A percentile compares a stretch with the other conserved stretches of the same genome.
Conservation (phyloP, 2,888 invertebrate species). For the Keiferia lycopersicella region DNA sequence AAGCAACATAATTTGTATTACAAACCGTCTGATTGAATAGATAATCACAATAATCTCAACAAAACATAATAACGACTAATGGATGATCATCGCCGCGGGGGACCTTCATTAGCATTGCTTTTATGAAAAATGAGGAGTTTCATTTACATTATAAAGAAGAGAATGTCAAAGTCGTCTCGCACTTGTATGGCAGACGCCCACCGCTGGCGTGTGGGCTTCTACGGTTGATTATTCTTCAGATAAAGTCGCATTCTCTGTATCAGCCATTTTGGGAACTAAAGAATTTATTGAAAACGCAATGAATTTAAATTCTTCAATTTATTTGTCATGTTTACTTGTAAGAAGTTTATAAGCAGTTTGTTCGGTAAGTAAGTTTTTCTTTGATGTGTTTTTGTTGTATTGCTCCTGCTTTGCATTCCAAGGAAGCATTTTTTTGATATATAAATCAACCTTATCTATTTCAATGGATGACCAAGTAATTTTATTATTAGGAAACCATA, state of each 20-base stretch:
- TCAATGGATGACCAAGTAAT: neutral
- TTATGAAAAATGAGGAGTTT: constrained; percentile 18
- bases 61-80: constrained; percentile 21
- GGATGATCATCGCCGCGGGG: constrained; percentile 16
- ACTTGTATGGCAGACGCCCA: constrained; percentile 15
- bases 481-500: neutral
- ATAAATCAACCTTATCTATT: neutral
- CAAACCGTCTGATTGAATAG: constrained; percentile 18
- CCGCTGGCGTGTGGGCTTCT: neutral
- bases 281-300: constrained; percentile 17
- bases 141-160: constrained; percentile 18
- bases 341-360: constrained; percentile 12
- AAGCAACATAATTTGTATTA: neutral
- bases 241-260: constrained; percentile 21
- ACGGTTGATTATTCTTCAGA: constrained; percentile 14
- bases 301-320: constrained; percentile 16
- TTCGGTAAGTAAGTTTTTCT: neutral
- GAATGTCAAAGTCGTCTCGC: constrained; percentile 18
- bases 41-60: neutral
- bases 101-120: constrained; percentile 20
- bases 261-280: constrained; percentile 7
- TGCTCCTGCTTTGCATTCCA: neutral
- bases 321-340: neutral
- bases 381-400: neutral
- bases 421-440: too few relatives aligned